Evolutionary conservation across 2,797 vertebrate genomes (phyloP).

Genomic region (Labeo calbasu): DNA sequence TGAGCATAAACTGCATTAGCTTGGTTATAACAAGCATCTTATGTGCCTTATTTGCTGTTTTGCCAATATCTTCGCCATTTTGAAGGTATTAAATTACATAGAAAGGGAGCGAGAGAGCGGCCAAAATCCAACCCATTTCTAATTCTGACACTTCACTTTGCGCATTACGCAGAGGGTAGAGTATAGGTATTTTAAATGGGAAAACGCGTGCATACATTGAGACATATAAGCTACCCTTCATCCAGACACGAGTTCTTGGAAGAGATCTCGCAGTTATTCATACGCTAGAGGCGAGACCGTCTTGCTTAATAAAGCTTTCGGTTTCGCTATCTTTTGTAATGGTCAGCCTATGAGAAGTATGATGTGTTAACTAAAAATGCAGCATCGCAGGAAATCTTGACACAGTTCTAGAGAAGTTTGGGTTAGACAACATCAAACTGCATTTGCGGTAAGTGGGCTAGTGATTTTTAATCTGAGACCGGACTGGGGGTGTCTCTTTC

Average conservation of each 20-base stretch:
- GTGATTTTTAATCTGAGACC: not conserved
- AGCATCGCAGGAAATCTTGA: not conserved
- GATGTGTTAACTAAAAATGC: not conserved
- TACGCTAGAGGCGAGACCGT: not conserved
- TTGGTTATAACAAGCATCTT: not conserved
- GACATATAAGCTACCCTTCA: not conserved
- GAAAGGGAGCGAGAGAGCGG: not conserved
- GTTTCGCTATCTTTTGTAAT: slow-evolving; percentile 39
- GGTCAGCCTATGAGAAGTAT: not conserved
- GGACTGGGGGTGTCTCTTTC: not conserved
- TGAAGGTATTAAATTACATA: not conserved
- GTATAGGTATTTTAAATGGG: not conserved
- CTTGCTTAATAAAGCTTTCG: slow-evolving; percentile 31
- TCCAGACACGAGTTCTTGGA: not conserved
- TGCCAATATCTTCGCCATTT: not conserved
- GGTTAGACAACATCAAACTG: not conserved
- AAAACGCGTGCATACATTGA: not conserved
- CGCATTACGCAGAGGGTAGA: not conserved
- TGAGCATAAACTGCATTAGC: not conserved
- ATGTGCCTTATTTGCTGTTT: not conserved
- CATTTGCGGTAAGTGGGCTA: slow-evolving; percentile 28
- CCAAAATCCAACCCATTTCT: not conserved
- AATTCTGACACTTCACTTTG: not conserved
- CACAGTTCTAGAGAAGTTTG: slow-evolving; percentile 1
- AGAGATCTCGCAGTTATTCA: not conserved